Evolutionary conservation across 2,113 vertebrate genomes (phyloP), one percentile per base, ranked within the genome.

Genomic region (Elachura formosa): DNA sequence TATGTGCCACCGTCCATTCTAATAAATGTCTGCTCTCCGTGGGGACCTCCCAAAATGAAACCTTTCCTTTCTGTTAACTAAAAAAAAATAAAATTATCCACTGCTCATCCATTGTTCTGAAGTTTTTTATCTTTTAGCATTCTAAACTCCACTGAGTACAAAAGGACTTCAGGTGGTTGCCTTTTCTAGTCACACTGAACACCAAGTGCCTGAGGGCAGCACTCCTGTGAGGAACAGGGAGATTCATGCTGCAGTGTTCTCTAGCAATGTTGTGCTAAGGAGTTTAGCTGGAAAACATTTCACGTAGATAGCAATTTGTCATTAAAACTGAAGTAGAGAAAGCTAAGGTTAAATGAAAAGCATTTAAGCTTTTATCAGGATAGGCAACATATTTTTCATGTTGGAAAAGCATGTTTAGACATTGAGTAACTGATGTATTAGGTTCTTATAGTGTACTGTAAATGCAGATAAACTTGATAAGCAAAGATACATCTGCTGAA

Each of bases 321-420:
- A 91, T 79, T 93, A 93, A 85, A 94, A 46, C 41, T 46, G 62
- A 62, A 72, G 46, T 5, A 69, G 68, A 63, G 88, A 93, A 96
- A 94, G 82, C 41, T 73, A 93, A 93, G 92, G 85, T 92, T 94
- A 95, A 92, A 92, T 85, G 83, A 93, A 96, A 96, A 93, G 34
- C 79, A 80, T 93, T 90, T 84, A 61, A 90, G 72, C 63, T 66
- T 79, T 92, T 96, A 95, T 83, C 83, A 59, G 85, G n/a, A 56
- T 61, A 92, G 33, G 21, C 71, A 92, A 55, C 29, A 8, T 75
- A 90, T 88, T 96, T 85, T 94, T 87, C 88, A 62, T 69, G 54
- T 87, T 73, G 59, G 79, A 80, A 83, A 94, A 90, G 26, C 59
- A 10, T 49, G 29, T 90, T 90, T 83, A 69, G 85, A 80, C 85